Conservation (phyloP, 2,797 vertebrate genomes). For the Esox masquinongy region DNA sequence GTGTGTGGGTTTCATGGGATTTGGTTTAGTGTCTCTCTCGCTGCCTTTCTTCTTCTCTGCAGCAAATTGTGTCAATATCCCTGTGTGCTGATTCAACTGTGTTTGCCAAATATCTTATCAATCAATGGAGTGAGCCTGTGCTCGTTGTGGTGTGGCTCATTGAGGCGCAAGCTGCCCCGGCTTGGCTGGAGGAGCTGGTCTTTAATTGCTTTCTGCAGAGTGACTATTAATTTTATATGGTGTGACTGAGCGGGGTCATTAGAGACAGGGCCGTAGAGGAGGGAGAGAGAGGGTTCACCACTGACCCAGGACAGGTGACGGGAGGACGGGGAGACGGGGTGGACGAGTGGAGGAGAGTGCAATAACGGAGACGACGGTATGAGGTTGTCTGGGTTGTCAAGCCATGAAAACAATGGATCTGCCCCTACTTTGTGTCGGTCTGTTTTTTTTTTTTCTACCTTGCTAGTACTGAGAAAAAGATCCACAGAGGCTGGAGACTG, state of each 20-base stretch:
- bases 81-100: conserved; percentile 17
- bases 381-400: conserved; percentile 13
- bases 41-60: not conserved
- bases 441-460: conserved; percentile 28
- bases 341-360: not conserved
- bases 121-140: conserved; percentile 51
- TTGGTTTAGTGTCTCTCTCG: not conserved
- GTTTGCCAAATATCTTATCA: conserved; percentile 64
- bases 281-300: conserved; percentile 3
- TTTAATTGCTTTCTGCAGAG: conserved; percentile 64
- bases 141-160: conserved; percentile 42
- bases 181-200: conserved; percentile 49
- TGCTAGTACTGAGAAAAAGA: conserved; percentile 24
- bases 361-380: not conserved
- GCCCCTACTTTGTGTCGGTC: conserved; percentile 31
- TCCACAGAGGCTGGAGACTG: not conserved
- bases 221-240: conserved; percentile 70
- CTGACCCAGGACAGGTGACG: not conserved
- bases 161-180: conserved; percentile 13
- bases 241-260: conserved; percentile 65
- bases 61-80: not conserved
- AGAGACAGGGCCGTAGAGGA: conserved; percentile 47
- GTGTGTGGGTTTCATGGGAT: not conserved
- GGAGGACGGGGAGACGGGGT: conserved; percentile 15
- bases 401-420: conserved; percentile 56